Conservation (phyloP, 2,888 invertebrate species). For the Limenitis arthemis region DNA sequence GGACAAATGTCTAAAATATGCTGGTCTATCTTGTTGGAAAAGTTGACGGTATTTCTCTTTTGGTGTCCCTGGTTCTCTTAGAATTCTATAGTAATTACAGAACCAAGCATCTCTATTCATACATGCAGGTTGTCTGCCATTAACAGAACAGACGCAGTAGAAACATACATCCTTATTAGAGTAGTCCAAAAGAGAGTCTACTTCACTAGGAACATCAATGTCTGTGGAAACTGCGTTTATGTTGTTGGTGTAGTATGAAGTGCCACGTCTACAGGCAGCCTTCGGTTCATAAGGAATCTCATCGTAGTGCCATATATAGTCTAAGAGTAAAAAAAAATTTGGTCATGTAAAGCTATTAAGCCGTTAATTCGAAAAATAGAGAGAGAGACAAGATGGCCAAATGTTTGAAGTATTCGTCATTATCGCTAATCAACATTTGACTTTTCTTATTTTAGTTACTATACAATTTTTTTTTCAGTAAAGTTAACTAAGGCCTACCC, state of each 20-base stretch:
- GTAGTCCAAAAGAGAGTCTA: constrained; percentile 43
- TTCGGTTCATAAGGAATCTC: constrained; percentile 50
- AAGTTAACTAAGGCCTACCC: no score
- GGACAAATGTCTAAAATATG: constrained; percentile 48
- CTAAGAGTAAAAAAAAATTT: constrained; percentile 26
- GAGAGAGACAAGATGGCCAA: no score
- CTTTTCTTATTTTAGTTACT: no score
- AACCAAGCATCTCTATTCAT: constrained; percentile 39
- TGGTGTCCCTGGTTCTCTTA: constrained; percentile 28
- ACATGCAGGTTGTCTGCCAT: constrained; percentile 36
- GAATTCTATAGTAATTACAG: constrained; percentile 44
- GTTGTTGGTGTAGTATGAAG: constrained; percentile 53
- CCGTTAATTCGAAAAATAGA: no score
- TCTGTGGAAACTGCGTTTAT: constrained; percentile 41
- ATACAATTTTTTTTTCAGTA: no score
- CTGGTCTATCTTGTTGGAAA: constrained; percentile 46
- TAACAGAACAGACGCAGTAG: constrained; percentile 47
- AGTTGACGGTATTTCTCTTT: constrained; percentile 36
- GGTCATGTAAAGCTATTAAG: background rate
- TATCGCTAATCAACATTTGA: no score
- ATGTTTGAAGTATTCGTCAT: no score
- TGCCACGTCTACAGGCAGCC: constrained; percentile 43
- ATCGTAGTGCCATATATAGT: constrained; percentile 58
- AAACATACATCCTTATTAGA: constrained; percentile 35
- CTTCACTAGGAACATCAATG: constrained; percentile 36